phyloP scores from a whole-genome alignment of 2,113 vertebrate species.

The Delphinapterus leucas region DNA sequence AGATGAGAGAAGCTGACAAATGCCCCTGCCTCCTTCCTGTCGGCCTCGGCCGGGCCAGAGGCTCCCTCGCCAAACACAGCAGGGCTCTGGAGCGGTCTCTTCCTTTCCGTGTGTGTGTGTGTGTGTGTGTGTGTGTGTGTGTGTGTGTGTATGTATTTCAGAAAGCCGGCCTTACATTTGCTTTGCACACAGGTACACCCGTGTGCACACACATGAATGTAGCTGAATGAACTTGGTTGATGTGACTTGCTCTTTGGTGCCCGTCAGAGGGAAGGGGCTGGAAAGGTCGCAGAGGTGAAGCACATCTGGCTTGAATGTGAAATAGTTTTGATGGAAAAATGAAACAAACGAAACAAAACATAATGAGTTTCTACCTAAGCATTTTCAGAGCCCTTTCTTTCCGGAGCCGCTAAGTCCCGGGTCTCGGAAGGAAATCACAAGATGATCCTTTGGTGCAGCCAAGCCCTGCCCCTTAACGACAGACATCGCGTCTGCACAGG shows the following conservation, averaged over 20 bases:
- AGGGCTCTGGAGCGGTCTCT: too few species aligned
- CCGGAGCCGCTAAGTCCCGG: not conserved
- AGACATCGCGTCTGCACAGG: constrained; percentile 78
- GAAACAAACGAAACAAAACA: not conserved
- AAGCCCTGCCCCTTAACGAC: constrained; percentile 77
- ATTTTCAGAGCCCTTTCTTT: constrained; percentile 5
- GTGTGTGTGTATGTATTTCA: not conserved
- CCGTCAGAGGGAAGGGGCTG: rapidly evolving
- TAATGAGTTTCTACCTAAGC: constrained; percentile 6
- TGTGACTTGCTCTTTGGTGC: not conserved
- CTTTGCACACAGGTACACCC: rapidly evolving
- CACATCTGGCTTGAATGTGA: not conserved
- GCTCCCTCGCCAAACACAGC: not conserved
- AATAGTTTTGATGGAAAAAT: constrained; percentile 36
- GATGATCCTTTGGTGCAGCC: constrained; percentile 66
- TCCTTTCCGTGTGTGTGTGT: not conserved
- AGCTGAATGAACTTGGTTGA: not conserved
- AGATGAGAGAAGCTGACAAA: not conserved
- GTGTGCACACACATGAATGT: rapidly evolving
- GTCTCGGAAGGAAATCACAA: constrained; percentile 76
- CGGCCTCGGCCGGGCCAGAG: too few species aligned
- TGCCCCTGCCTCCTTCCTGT: rapidly evolving
- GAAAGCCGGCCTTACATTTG: not conserved
- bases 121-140: rapidly evolving
- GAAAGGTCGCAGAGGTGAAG: not conserved